Conservation (phyloP, 2,888 invertebrate genomes). For the Minunthozetes semirufus region DNA sequence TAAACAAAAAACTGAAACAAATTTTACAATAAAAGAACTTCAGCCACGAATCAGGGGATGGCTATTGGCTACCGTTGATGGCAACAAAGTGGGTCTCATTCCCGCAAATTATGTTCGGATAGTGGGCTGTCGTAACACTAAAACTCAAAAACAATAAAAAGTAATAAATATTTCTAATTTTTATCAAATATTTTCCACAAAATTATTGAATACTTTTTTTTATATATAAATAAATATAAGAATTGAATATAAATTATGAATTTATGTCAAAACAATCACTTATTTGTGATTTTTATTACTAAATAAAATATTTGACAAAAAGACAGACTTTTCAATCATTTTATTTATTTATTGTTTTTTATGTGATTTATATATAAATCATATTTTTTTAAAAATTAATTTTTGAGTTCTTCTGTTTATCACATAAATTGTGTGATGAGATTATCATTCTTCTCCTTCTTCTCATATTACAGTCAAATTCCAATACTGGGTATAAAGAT, state of each 20-base stretch:
- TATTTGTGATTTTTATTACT: neutral
- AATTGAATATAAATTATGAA: neutral
- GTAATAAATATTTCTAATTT: neutral
- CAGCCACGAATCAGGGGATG: conserved; percentile 60
- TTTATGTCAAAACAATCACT: neutral
- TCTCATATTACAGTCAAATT: no score
- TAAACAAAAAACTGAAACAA: neutral
- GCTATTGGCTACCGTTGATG: conserved; percentile 54
- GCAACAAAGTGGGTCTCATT: conserved; percentile 52
- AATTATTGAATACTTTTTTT: neutral
- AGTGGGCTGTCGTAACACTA: conserved; percentile 44
- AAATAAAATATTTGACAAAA: neutral
- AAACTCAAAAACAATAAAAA: neutral
- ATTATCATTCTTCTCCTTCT: no score
- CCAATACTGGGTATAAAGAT: no score
- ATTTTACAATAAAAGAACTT: conserved; percentile 50
- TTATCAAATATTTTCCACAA: neutral
- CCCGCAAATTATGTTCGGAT: conserved; percentile 56
- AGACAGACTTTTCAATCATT: neutral
- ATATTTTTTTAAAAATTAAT: no score
- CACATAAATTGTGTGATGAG: no score
- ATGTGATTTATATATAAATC: neutral
- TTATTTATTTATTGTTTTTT: neutral
- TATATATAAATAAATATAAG: neutral
- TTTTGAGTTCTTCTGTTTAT: no score